These are phyloP conservation scores for Smutsia gigantea DNA, from an alignment of 2,797 vertebrate genomes.

Conservation along the genomic window DNA sequence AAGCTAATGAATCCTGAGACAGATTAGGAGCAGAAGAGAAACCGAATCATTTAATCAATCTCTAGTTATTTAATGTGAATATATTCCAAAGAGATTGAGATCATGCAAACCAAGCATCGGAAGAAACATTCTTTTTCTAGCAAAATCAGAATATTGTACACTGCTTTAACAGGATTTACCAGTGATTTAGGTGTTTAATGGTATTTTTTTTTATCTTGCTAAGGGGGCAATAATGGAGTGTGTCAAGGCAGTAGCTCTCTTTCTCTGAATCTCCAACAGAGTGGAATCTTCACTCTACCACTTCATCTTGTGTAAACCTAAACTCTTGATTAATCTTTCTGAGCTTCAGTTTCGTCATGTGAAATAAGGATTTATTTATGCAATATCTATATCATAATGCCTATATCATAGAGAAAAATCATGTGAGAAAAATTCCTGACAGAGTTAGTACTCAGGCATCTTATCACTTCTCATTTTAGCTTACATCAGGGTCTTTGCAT, in stretches of 20 bases:
- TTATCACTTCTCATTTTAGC: not conserved
- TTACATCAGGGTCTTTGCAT: not conserved
- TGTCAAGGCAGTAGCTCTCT: not conserved
- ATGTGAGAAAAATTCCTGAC: not conserved
- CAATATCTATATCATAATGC: not conserved
- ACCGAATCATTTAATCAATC: constrained; percentile 21
- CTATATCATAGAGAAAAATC: not conserved
- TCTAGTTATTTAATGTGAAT: constrained; percentile 53
- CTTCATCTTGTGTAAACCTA: not conserved
- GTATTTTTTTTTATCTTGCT: not conserved
- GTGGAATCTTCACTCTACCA: not conserved
- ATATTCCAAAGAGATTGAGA: constrained; percentile 40
- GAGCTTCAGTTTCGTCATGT: not conserved
- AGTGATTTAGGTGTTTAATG: not conserved
- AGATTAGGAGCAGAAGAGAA: constrained; percentile 52
- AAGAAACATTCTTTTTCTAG: not conserved
- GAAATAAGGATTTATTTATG: constrained; percentile 12
- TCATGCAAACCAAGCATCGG: not conserved
- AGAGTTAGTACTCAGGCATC: not conserved
- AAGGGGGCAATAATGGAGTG: not conserved
- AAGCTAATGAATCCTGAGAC: constrained; percentile 2
- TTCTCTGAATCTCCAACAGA: not conserved
- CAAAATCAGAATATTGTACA: not conserved
- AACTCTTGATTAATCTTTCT: not conserved
- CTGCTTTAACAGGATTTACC: not conserved